phyloP scores from a whole-genome alignment of 2,113 vertebrate species.

The Galeopterus variegatus region DNA sequence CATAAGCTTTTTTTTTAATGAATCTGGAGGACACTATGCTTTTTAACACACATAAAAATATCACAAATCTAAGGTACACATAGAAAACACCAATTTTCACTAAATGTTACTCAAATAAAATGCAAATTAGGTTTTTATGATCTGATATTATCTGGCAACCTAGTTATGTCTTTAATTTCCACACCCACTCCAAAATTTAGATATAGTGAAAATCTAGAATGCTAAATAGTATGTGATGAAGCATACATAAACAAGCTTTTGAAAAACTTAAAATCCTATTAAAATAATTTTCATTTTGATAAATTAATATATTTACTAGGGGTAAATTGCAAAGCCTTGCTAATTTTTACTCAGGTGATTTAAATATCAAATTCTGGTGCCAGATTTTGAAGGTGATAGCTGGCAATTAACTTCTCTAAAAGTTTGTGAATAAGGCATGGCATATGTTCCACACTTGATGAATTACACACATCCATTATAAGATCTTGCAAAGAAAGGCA shows the following conservation, averaged over 20 bases:
- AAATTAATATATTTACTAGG: not conserved
- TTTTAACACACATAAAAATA: not conserved
- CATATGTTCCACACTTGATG: slow-evolving; percentile 53
- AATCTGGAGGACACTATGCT: not conserved
- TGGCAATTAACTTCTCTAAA: slow-evolving; percentile 19
- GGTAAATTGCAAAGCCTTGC: not conserved
- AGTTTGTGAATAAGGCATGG: slow-evolving; percentile 46
- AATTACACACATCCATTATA: slow-evolving; percentile 58
- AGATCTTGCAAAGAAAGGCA: slow-evolving; percentile 74
- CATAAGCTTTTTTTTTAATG: not conserved
- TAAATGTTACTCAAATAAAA: not conserved
- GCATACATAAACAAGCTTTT: not conserved
- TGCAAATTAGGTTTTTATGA: not conserved
- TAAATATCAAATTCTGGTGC: not conserved
- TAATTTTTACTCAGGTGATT: not conserved
- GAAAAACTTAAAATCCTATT: not conserved
- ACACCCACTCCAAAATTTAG: not conserved
- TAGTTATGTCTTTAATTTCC: not conserved
- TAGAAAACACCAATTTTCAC: not conserved
- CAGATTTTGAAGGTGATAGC: slow-evolving; percentile 39
- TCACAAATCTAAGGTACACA: not conserved
- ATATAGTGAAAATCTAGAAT: not conserved
- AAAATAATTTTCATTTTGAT: slow-evolving; percentile 15
- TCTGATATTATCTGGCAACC: not conserved
- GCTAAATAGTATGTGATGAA: not conserved